phyloP scores from a whole-genome alignment of 2,797 vertebrate species.

The Euphonia xanthogaster region DNA sequence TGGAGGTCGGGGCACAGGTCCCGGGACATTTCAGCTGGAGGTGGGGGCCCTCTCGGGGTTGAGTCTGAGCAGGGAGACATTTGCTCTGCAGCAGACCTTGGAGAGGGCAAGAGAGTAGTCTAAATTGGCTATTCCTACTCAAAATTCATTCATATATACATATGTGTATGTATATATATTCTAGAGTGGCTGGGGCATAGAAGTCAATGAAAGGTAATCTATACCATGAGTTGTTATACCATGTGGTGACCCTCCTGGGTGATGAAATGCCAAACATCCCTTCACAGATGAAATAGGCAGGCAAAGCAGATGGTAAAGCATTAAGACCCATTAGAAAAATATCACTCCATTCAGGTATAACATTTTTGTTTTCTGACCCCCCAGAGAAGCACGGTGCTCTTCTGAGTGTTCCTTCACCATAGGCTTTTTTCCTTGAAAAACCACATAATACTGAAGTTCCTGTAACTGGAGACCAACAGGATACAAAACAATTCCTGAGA shows the following conservation, averaged over 20 bases:
- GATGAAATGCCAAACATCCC: neutral
- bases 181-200: neutral
- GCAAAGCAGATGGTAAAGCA: neutral
- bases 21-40: neutral
- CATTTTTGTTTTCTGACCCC: neutral
- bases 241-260: neutral
- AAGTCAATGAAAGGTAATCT: neutral
- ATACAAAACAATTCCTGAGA: neutral
- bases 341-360: neutral
- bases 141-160: neutral
- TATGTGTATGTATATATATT: neutral
- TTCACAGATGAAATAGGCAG: neutral
- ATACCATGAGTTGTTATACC: neutral
- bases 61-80: neutral
- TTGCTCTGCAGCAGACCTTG: neutral
- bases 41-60: rapidly evolving
- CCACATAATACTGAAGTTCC: neutral
- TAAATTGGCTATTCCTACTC: neutral
- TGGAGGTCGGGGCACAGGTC: rapidly evolving
- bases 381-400: neutral
- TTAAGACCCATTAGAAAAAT: neutral
- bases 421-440: neutral
- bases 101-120: neutral
- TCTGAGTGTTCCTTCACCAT: neutral
- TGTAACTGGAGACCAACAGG: neutral